Conservation (phyloP, 2,888 invertebrate genomes). For the Phortica okadai region DNA sequence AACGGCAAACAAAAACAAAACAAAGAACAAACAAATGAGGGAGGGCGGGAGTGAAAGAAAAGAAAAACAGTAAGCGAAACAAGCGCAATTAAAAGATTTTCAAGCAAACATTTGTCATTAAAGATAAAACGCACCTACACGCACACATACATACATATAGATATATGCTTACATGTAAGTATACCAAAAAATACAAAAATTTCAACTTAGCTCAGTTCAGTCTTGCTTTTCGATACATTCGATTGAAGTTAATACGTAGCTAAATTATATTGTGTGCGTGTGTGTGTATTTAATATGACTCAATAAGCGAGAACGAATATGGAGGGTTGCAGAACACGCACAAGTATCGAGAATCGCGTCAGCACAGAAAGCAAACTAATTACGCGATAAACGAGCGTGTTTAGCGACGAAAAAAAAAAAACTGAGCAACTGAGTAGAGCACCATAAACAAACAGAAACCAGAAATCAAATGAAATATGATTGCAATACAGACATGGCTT, state of each 20-base stretch:
- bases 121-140: conserved; percentile 61
- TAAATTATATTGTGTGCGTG: neutral
- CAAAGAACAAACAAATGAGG: neutral
- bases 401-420: conserved; percentile 5
- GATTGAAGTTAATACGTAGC: neutral
- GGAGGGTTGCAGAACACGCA: neutral
- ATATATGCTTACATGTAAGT: neutral
- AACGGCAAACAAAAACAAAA: conserved; percentile 36
- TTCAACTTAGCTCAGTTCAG: conserved; percentile 50
- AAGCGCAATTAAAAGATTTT: conserved; percentile 71
- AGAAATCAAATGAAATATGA: conserved; percentile 58
- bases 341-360: neutral
- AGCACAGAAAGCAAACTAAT: conserved; percentile 58
- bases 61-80: conserved; percentile 37
- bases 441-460: conserved; percentile 23
- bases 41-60: neutral
- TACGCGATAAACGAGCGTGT: conserved; percentile 60
- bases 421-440: neutral
- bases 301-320: conserved; percentile 1
- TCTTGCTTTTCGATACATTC: neutral
- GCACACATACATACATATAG: conserved; percentile 29
- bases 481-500: conserved; percentile 45
- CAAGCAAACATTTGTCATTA: conserved; percentile 69
- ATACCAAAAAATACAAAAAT: no score
- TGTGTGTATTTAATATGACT: neutral